These are phyloP conservation scores for Lasiurus borealis DNA, from an alignment of 2,113 vertebrate genomes.

Conservation along the genomic window DNA sequence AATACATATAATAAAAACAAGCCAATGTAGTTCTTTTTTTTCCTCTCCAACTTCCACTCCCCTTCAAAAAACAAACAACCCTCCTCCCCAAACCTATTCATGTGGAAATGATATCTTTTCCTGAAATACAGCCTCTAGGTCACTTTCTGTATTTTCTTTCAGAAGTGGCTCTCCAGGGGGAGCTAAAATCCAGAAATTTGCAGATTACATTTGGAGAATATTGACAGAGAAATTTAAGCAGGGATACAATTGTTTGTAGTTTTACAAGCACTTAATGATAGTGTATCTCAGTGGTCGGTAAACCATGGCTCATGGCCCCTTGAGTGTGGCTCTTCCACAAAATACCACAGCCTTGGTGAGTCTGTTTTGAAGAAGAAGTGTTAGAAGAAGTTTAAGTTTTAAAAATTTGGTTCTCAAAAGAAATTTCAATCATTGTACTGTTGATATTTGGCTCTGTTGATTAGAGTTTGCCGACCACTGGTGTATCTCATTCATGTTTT, in stretches of 20 bases:
- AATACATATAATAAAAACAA: background rate
- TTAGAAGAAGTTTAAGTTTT: no score
- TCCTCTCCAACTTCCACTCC: background rate
- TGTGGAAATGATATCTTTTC: background rate
- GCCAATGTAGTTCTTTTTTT: background rate
- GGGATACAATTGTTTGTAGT: background rate
- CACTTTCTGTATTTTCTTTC: constrained; percentile 1
- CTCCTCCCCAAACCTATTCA: background rate
- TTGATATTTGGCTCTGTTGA: no score
- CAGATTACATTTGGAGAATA: background rate
- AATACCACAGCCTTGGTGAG: no score
- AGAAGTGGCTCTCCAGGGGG: background rate
- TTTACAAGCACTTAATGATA: background rate
- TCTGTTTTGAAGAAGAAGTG: no score
- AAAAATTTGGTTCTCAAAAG: no score
- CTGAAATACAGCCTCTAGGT: background rate
- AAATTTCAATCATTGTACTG: no score
- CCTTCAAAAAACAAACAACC: background rate
- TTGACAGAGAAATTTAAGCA: constrained; percentile 2
- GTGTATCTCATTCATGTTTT: background rate
- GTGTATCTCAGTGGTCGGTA: background rate
- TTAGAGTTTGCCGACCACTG: no score
- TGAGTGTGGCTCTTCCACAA: no score
- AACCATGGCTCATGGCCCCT: no score
- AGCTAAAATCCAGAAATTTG: background rate